Evolutionary conservation across 2,113 vertebrate species (phyloP).

Genomic region (Oenanthe oenanthe): DNA sequence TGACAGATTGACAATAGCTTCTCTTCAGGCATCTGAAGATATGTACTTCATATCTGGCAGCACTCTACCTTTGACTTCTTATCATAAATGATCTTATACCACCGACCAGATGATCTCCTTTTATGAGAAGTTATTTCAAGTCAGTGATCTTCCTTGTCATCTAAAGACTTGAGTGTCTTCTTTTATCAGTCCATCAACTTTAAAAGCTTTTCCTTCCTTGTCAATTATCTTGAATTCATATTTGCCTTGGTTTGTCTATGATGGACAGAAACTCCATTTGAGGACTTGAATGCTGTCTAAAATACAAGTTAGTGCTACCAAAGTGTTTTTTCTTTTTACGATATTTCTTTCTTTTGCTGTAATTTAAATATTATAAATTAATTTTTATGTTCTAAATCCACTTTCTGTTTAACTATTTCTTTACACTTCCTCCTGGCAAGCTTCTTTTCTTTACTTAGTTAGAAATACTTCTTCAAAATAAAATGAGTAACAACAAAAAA

Average conservation of each 20-base stretch:
- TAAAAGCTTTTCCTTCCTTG: neutral
- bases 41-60: neutral
- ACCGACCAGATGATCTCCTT: neutral
- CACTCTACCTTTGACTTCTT: neutral
- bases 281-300: neutral
- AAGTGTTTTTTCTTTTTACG: neutral
- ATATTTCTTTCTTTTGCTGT: neutral
- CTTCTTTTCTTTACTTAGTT: neutral
- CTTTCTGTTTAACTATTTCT: constrained; percentile 2
- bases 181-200: constrained; percentile 10
- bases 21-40: neutral
- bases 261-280: neutral
- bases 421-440: neutral
- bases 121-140: constrained; percentile 13
- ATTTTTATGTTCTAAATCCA: neutral
- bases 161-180: neutral
- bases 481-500: neutral
- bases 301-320: neutral
- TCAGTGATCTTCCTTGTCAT: neutral
- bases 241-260: neutral
- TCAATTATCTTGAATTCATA: neutral
- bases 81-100: neutral
- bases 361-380: neutral
- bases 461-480: neutral
- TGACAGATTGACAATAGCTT: neutral